Percentiles rank a stretch among this genome's conserved stretches.
These are phyloP conservation scores for Tiphia femorata DNA, from an alignment of 2,888 invertebrate genomes.

Conservation along the genomic window DNA sequence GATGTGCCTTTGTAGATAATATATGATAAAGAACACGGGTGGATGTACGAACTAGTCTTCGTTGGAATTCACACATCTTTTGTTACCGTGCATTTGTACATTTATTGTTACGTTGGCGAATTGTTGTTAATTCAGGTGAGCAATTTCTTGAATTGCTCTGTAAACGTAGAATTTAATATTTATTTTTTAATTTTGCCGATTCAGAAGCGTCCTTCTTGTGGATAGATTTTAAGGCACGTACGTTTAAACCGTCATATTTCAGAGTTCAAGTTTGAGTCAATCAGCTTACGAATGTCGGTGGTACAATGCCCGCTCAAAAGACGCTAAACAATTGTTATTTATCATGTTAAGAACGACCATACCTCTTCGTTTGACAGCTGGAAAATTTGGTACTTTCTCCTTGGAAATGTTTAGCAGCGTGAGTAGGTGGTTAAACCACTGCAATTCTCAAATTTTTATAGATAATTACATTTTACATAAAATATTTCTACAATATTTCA, in stretches of 20 bases:
- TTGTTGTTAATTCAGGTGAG: constrained; percentile 31
- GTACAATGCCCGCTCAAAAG: constrained; percentile 37
- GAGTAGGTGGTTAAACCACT: too few relatives aligned
- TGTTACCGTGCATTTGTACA: constrained; percentile 35
- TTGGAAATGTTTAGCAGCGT: constrained; percentile 48
- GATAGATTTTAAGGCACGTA: too few relatives aligned
- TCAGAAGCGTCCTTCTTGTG: too few relatives aligned
- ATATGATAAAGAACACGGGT: too few relatives aligned
- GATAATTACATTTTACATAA: too few relatives aligned
- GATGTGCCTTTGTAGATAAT: too few relatives aligned
- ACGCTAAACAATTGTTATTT: constrained; percentile 37
- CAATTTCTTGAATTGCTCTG: too few relatives aligned
- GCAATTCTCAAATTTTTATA: too few relatives aligned
- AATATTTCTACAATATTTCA: too few relatives aligned
- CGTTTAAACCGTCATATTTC: too few relatives aligned
- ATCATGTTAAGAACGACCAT: constrained; percentile 34
- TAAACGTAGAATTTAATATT: too few relatives aligned
- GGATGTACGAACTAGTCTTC: constrained; percentile 29
- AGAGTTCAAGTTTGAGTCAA: constrained; percentile 42
- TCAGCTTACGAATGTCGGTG: constrained; percentile 46
- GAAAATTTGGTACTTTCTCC: constrained; percentile 51
- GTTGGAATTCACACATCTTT: constrained; percentile 23
- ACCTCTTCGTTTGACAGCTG: constrained; percentile 52
- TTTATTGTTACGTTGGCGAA: constrained; percentile 52
- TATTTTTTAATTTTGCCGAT: too few relatives aligned